phyloP scores from a whole-genome alignment of 2,797 vertebrate genomes.

The Sebastiscus tertius region DNA sequence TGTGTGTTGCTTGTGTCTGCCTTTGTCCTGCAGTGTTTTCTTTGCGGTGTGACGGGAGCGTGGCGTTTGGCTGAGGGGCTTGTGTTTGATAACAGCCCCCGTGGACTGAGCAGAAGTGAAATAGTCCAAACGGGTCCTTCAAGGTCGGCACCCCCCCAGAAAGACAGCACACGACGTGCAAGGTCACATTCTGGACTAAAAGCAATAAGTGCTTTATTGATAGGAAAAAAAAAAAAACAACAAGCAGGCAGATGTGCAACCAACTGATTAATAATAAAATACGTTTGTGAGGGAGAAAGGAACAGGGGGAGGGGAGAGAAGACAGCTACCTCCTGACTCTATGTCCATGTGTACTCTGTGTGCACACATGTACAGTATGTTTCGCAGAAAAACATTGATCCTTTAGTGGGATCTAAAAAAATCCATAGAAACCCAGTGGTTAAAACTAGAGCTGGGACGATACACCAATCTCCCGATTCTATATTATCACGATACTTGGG shows the following conservation, averaged over 20 bases:
- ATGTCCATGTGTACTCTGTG: conserved; percentile 20
- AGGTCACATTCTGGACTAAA: conserved; percentile 91
- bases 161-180: conserved; percentile 82
- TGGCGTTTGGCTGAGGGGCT: conserved; percentile 79
- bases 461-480: too few species aligned
- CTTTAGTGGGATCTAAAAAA: conserved; percentile 68
- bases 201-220: conserved; percentile 96
- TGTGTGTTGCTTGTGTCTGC: conserved; percentile 36
- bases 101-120: conserved; percentile 67
- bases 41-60: conserved; percentile 71
- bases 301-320: conserved; percentile 31
- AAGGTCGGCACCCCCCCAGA: conserved; percentile 83
- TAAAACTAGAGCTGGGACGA: background rate
- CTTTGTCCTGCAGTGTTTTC: conserved; percentile 51
- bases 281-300: conserved; percentile 71
- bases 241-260: conserved; percentile 81
- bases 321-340: conserved; percentile 45
- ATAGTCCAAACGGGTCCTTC: conserved; percentile 84
- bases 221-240: conserved; percentile 76
- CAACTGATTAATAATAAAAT: conserved; percentile 86
- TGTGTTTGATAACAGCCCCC: conserved; percentile 73
- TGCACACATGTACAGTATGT: conserved; percentile 38
- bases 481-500: too few species aligned
- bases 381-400: conserved; percentile 70
- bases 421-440: conserved; percentile 63